Conservation (phyloP, 2,797 vertebrate genomes). For the Intellagama lesueurii region DNA sequence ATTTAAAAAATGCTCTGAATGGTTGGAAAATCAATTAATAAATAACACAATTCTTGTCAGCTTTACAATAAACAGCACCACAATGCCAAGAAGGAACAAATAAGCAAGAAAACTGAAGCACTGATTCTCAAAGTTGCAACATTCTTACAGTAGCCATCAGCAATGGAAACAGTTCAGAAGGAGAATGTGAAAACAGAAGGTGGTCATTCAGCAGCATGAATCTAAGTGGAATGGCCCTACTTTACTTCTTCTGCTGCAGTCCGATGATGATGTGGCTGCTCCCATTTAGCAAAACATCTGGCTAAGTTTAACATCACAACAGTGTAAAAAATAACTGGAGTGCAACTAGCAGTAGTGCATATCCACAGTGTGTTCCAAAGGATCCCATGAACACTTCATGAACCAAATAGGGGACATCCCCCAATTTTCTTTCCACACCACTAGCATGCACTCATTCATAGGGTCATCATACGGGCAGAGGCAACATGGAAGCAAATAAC, state of each 20-base stretch:
- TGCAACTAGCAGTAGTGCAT: not conserved
- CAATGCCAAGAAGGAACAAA: not conserved
- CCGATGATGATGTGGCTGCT: not conserved
- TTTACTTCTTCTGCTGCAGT: not conserved
- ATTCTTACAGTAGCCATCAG: not conserved
- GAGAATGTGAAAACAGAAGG: not conserved
- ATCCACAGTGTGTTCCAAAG: too few relatives aligned
- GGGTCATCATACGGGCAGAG: too few relatives aligned
- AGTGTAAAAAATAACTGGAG: not conserved
- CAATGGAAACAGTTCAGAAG: not conserved
- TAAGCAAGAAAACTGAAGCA: not conserved
- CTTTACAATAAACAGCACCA: not conserved
- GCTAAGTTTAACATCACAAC: not conserved
- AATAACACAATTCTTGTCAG: not conserved
- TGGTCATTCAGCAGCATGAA: not conserved
- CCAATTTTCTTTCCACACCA: not conserved
- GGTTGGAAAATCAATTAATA: not conserved
- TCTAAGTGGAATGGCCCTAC: not conserved
- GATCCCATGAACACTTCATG: not conserved
- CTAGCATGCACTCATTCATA: not conserved
- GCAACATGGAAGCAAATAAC: too few relatives aligned
- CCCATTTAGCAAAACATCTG: not conserved
- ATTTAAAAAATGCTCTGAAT: not conserved
- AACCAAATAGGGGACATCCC: too few relatives aligned
- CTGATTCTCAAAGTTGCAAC: not conserved